Evolutionary conservation across 2,888 invertebrate genomes (phyloP).

Genomic region (Timema podura): DNA sequence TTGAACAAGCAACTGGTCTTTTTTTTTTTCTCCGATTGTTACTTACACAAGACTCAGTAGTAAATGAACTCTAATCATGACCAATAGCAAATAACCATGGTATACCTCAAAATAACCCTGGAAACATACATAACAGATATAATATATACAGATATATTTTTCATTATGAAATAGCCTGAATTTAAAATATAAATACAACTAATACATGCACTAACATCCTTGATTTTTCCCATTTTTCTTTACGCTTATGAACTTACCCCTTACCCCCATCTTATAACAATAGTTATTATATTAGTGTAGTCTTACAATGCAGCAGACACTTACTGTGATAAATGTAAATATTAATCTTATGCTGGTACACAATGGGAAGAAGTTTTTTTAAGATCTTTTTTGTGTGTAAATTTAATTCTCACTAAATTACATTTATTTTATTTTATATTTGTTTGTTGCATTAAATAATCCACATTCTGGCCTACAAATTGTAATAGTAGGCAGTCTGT

Average conservation of each 20-base stretch:
- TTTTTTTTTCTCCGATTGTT: too few relatives aligned
- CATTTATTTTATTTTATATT: too few relatives aligned
- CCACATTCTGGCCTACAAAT: too few relatives aligned
- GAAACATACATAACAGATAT: neutral
- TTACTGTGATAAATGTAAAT: slow-evolving; percentile 15
- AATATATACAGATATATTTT: neutral
- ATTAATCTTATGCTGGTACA: neutral
- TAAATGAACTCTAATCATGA: neutral
- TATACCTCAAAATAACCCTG: slow-evolving; percentile 10
- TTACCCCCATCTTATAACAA: too few relatives aligned
- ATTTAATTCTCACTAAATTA: too few relatives aligned
- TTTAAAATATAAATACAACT: slow-evolving; percentile 1
- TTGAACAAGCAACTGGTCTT: too few relatives aligned
- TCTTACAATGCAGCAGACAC: neutral
- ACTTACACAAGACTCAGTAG: slow-evolving; percentile 9
- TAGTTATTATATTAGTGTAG: too few relatives aligned
- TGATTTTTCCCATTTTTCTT: neutral
- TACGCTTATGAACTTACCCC: too few relatives aligned
- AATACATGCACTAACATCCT: slow-evolving; percentile 11
- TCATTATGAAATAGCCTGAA: slow-evolving; percentile 13
- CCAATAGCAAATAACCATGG: slow-evolving; percentile 16
- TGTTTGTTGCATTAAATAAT: too few relatives aligned
- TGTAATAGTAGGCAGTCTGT: too few relatives aligned
- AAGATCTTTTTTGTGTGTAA: too few relatives aligned
- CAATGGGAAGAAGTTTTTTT: too few relatives aligned